These are phyloP conservation scores for Petroica traversi DNA, from an alignment of 2,113 vertebrate species.

Conservation along the genomic window DNA sequence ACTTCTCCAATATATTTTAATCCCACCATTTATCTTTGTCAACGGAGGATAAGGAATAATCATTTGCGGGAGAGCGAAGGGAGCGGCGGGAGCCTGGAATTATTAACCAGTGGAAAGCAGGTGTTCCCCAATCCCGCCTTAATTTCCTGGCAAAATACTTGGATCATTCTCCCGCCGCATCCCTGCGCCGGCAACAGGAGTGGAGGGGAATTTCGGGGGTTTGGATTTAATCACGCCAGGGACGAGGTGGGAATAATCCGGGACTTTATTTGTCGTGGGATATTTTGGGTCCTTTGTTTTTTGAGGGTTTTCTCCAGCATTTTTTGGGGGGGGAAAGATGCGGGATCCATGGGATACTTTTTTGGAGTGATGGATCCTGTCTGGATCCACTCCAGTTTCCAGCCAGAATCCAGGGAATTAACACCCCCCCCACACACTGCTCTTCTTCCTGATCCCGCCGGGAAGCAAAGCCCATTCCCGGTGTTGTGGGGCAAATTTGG, in stretches of 20 bases:
- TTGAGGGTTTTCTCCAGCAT: too few relatives aligned
- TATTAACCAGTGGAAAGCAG: constrained; percentile 87
- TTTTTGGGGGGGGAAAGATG: neutral
- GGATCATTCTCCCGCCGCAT: constrained; percentile 78
- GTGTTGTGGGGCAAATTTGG: neutral
- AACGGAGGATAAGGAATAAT: constrained; percentile 95
- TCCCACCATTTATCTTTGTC: constrained; percentile 99
- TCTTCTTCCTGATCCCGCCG: neutral
- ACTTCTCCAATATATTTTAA: constrained; percentile 99
- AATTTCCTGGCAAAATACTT: constrained; percentile 80
- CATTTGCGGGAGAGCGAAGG: constrained; percentile 92
- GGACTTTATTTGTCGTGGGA: neutral
- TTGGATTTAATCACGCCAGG: constrained; percentile 23
- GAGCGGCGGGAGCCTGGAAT: constrained; percentile 77
- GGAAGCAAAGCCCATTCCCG: neutral
- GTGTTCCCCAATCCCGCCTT: constrained; percentile 79
- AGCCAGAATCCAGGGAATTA: fast-evolving
- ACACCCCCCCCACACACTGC: too few relatives aligned
- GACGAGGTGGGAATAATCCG: neutral
- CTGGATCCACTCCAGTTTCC: neutral
- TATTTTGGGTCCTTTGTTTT: neutral
- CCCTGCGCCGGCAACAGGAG: constrained; percentile 75
- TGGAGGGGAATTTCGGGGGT: neutral
- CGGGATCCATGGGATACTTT: fast-evolving
- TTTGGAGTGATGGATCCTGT: neutral